Percentiles rank a stretch among this genome's conserved stretches.
These are phyloP conservation scores for Xestoiulus laeticollis DNA, from an alignment of 2,888 invertebrate species.

Conservation along the genomic window DNA sequence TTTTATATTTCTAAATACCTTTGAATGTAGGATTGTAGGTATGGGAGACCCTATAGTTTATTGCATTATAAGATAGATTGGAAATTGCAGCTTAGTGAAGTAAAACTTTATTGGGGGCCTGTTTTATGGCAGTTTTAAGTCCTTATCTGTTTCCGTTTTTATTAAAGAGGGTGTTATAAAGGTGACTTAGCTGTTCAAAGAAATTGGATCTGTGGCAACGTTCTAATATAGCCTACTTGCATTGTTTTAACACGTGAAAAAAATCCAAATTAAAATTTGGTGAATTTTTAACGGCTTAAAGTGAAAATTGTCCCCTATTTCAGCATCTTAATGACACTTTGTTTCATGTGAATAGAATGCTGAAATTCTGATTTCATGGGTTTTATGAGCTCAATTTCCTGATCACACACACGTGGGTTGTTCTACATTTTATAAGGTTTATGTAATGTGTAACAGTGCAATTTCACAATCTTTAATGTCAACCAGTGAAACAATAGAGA, in stretches of 20 bases:
- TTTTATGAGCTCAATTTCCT: not conserved
- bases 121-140: constrained; percentile 23
- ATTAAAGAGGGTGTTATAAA: not conserved
- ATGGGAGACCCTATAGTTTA: not conserved
- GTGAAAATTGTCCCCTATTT: not conserved
- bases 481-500: no score
- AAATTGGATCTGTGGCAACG: not conserved
- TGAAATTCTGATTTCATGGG: not conserved
- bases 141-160: constrained; percentile 17
- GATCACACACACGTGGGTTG: not conserved
- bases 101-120: constrained; percentile 11
- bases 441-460: no score
- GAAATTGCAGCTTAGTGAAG: constrained; percentile 34
- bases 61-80: not conserved
- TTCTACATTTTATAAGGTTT: not conserved
- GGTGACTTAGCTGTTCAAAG: constrained; percentile 29
- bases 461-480: no score
- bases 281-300: not conserved
- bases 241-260: not conserved
- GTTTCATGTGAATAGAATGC: not conserved
- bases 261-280: not conserved
- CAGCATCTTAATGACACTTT: not conserved
- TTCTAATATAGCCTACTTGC: not conserved
- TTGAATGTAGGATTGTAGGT: not conserved
- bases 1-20: no score